A percentile compares a stretch with the other conserved stretches of the same genome.
Conservation (phyloP, 2,113 vertebrate genomes). For the Tragelaphus buxtoni region DNA sequence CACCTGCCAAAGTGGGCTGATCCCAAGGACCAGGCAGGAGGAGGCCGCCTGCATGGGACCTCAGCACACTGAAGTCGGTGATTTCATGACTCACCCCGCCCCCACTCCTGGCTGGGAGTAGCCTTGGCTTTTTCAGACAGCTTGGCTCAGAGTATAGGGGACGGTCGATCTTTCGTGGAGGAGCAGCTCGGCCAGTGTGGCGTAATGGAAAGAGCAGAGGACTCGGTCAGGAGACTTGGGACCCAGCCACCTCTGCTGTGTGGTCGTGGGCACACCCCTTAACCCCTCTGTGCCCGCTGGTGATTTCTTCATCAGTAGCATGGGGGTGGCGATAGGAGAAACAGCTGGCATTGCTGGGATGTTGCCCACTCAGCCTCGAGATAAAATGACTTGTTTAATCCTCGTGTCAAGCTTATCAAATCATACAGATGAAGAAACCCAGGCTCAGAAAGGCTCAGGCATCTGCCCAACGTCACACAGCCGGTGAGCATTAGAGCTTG, state of each 20-base stretch:
- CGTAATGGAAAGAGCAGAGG: slow-evolving; percentile 21
- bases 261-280: not conserved
- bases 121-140: slow-evolving; percentile 2
- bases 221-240: slow-evolving; percentile 18
- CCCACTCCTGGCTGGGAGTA: not conserved
- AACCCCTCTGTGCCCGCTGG: not conserved
- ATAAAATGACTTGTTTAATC: not conserved
- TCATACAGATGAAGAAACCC: not conserved
- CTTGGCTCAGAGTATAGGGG: not conserved
- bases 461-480: not conserved
- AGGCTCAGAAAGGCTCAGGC: not conserved
- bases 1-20: not conserved
- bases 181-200: not conserved
- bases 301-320: not conserved
- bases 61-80: not conserved
- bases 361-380: not conserved
- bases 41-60: not conserved
- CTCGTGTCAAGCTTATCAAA: not conserved
- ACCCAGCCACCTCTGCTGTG: not conserved
- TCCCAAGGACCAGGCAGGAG: not conserved
- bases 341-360: not conserved
- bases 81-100: not conserved
- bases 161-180: not conserved
- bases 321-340: not conserved
- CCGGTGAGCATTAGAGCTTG: not conserved